Base-by-base conservation (phyloP, 2,797 vertebrate genomes). In the Brachymystax lenok region DNA sequence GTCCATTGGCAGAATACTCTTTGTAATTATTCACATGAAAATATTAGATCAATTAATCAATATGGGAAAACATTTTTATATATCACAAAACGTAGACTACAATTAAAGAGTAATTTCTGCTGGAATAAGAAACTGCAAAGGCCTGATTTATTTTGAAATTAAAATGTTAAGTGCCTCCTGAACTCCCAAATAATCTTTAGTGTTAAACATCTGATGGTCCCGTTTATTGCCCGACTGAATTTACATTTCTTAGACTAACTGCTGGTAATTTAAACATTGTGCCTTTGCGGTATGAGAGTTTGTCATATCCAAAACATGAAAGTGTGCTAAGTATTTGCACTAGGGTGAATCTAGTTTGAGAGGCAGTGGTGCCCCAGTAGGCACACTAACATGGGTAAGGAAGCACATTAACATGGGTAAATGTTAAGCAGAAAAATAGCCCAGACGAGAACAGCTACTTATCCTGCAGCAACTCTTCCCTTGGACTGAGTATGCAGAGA, bases 261-360 rank as follows among this genome's bases (percentile, higher is more conserved):
- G 13, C 40, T 46, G 35, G 73, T 64, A 46, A 73, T 59, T 33
- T 61, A 35, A 35, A 35, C 5, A 35, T 35, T 35, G 35, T 35
- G 35, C 35, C 35, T 35, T 35, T 7, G 6, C 35, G 7, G 35
- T 35, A 35, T 7, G 35, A 35, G 35, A 35, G 35, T 35, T 7
- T 7, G 6, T 35, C 35, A 35, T 24, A 24, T 24, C 24, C 24
- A 24, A 24, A 24, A 24, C 24, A 24, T 24, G 24, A 24, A 24
- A 24, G 24, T 24, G 24, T 24, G 24, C 24, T 24, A 35, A 35
- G 6, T 51, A 71, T 71, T 51, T 51, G n/a, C 16, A n/a, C 59
- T 12, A 68, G 56, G 21, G 1, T 40, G 77, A 78, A 69, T n/a
- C 46, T 71, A 51, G 51, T 66, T 74, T 72, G 61, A 83, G 70